Conservation (phyloP, 2,888 invertebrate species). For the Callyntrura sp. region DNA sequence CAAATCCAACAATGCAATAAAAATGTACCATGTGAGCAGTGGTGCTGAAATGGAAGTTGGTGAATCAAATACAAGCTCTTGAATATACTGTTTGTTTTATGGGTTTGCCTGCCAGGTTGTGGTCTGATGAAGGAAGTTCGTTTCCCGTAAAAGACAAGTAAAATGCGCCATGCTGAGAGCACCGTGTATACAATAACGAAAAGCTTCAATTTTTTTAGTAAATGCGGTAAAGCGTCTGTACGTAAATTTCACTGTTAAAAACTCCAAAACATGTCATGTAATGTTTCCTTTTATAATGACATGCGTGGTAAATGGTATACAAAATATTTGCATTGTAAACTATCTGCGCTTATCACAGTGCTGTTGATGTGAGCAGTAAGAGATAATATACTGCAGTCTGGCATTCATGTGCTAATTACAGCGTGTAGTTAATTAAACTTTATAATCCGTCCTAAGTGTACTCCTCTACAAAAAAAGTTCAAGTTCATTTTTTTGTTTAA, state of each 20-base stretch:
- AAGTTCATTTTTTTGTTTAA: constrained; percentile 42
- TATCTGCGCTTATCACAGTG: too few relatives aligned
- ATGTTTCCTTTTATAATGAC: background rate
- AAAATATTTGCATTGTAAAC: too few relatives aligned
- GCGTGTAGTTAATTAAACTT: constrained; percentile 43
- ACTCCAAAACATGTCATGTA: constrained; percentile 32
- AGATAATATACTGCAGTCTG: too few relatives aligned
- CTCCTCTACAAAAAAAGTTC: constrained; percentile 41
- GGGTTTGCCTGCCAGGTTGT: constrained; percentile 74
- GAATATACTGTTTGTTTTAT: constrained; percentile 70
- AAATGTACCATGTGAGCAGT: background rate
- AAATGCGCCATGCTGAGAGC: constrained; percentile 38
- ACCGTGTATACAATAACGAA: background rate
- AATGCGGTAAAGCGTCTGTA: constrained; percentile 31
- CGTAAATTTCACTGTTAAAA: constrained; percentile 18
- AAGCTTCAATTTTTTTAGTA: constrained; percentile 13
- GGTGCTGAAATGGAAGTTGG: constrained; percentile 11
- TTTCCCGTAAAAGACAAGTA: constrained; percentile 69
- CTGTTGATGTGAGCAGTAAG: too few relatives aligned
- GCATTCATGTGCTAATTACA: constrained; percentile 21
- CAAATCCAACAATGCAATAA: constrained; percentile 26
- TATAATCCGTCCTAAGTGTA: constrained; percentile 2
- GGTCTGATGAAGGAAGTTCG: constrained; percentile 75
- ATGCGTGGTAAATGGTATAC: too few relatives aligned
- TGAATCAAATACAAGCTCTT: background rate